A percentile compares a stretch with the other conserved stretches of the same genome.
These are phyloP conservation scores for Proisotoma minuta DNA, from an alignment of 2,888 invertebrate species.

Conservation along the genomic window DNA sequence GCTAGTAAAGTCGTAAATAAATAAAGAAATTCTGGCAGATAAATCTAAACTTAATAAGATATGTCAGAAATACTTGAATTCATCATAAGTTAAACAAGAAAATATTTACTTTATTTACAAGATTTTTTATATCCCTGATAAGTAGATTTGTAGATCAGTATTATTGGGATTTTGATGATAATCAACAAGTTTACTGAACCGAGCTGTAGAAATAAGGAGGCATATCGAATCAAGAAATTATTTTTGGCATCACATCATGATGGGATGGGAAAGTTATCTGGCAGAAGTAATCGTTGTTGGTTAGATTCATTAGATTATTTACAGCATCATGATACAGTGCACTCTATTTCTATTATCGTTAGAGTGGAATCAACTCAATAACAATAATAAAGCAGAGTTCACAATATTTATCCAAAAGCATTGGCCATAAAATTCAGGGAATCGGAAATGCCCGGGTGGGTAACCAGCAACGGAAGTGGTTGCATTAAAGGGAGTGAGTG, in stretches of 20 bases:
- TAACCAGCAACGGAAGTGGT: constrained; percentile 47
- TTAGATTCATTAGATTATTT: not conserved
- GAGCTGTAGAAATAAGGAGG: constrained; percentile 27
- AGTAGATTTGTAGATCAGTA: too few species aligned
- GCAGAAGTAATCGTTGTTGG: not conserved
- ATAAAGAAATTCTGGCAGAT: not conserved
- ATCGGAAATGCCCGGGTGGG: constrained; percentile 47
- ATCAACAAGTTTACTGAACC: constrained; percentile 4
- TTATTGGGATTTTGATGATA: too few species aligned
- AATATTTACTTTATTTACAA: too few species aligned
- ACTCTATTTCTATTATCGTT: not conserved
- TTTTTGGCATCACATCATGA: constrained; percentile 16
- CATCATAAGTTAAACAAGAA: too few species aligned
- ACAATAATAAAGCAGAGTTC: constrained; percentile 5
- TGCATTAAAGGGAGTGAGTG: constrained; percentile 45
- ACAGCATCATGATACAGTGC: not conserved
- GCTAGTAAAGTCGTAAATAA: not conserved
- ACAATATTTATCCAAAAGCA: constrained; percentile 22
- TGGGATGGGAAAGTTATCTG: not conserved
- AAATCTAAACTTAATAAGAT: not conserved
- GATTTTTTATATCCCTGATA: too few species aligned
- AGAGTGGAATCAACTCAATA: not conserved
- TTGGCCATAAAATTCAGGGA: constrained; percentile 47
- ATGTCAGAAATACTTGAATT: not conserved
- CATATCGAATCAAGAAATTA: constrained; percentile 46